A percentile compares a stretch with the other conserved stretches of the same genome.
Conservation (phyloP, 1,140 invertebrate species). For the Rhagoletis zephyria region DNA sequence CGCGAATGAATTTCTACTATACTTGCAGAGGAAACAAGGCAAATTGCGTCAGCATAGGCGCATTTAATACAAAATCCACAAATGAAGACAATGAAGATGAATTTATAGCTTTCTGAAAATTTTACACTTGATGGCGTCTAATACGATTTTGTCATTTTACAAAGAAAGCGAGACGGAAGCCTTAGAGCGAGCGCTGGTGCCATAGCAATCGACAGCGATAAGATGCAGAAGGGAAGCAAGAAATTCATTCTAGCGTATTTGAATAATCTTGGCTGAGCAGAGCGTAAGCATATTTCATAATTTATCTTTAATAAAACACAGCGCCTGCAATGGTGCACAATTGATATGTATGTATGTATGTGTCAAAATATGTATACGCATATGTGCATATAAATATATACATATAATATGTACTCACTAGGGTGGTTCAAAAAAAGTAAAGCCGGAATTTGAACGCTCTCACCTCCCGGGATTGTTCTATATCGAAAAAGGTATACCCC, state of each 20-base stretch:
- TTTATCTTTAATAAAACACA: conserved; percentile 42
- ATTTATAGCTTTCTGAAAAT: conserved; percentile 42
- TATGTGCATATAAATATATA: no score
- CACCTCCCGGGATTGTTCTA: no score
- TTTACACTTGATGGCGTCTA: conserved; percentile 49
- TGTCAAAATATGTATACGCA: no score
- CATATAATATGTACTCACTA: no score
- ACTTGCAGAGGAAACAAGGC: background rate
- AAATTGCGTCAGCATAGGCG: background rate
- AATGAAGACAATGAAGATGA: conserved; percentile 34
- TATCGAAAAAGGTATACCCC: no score
- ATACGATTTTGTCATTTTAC: conserved; percentile 27
- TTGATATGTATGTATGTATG: no score
- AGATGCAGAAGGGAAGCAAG: background rate
- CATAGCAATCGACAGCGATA: no score
- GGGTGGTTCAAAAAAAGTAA: no score
- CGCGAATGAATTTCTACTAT: background rate
- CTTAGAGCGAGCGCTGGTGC: background rate
- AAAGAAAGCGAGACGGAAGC: background rate
- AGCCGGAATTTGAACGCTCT: no score
- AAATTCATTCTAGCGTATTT: conserved; percentile 51
- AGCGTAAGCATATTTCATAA: conserved; percentile 50
- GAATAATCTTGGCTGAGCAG: conserved; percentile 43
- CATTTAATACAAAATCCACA: conserved; percentile 17
- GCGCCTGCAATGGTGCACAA: background rate